Percentiles rank a stretch among this genome's conserved stretches.
Conservation (phyloP, 2,888 invertebrate species). For the Lordiphosa andalusiaca region DNA sequence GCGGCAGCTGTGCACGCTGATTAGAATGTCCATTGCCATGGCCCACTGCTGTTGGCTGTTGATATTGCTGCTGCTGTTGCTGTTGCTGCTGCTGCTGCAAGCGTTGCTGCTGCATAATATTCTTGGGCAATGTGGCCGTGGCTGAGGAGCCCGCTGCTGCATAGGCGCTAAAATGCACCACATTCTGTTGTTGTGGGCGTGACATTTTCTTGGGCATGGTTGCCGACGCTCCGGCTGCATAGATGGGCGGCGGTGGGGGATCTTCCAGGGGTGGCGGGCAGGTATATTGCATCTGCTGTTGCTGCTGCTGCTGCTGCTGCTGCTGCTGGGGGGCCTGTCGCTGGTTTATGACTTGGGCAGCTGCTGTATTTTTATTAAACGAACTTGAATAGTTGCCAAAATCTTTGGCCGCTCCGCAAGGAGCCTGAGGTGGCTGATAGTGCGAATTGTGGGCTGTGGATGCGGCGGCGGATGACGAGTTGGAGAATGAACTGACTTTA, state of each 20-base stretch:
- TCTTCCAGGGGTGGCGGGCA: constrained; percentile 79
- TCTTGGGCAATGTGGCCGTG: constrained; percentile 76
- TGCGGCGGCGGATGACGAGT: constrained; percentile 51
- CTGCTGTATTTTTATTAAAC: constrained; percentile 76
- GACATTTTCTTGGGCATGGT: constrained; percentile 75
- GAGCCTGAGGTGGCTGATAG: constrained; percentile 67
- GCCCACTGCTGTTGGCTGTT: constrained; percentile 53
- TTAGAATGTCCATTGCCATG: constrained; percentile 52
- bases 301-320: constrained; percentile 51
- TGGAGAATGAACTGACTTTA: constrained; percentile 77
- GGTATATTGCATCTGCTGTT: constrained; percentile 72
- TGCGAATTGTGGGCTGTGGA: constrained; percentile 48
- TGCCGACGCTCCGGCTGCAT: constrained; percentile 59
- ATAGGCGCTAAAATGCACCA: constrained; percentile 61
- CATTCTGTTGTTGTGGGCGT: constrained; percentile 44
- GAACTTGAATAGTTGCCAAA: constrained; percentile 70
- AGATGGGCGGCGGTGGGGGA: constrained; percentile 79
- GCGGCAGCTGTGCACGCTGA: constrained; percentile 75
- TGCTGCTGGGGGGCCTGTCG: constrained; percentile 48
- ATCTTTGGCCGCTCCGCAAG: constrained; percentile 53
- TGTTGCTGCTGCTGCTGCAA: constrained; percentile 51
- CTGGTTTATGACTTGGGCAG: constrained; percentile 64
- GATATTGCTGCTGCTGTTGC: constrained; percentile 62
- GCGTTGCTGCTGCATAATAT: constrained; percentile 60
- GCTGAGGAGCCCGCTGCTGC: constrained; percentile 61